Percentiles rank a stretch among this genome's conserved stretches.
These are phyloP conservation scores for Stenchaetothrips biformis DNA, from an alignment of 2,888 invertebrate genomes.

Conservation along the genomic window DNA sequence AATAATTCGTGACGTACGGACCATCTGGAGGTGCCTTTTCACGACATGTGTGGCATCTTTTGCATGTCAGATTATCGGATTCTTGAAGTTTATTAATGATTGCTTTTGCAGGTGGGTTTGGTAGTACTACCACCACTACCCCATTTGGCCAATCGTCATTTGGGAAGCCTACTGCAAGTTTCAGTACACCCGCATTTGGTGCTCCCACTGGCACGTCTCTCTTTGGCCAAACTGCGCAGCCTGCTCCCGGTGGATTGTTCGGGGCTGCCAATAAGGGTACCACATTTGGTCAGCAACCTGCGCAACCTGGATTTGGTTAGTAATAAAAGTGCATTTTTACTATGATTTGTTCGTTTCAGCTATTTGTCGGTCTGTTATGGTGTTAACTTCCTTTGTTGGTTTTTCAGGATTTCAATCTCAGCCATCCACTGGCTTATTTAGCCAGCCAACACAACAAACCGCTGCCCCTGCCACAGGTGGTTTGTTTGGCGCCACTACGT, in stretches of 20 bases:
- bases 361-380: slow-evolving; percentile 10
- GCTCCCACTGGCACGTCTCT: slow-evolving; percentile 51
- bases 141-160: slow-evolving; percentile 52
- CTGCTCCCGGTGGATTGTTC: slow-evolving; percentile 52
- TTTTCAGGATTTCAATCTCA: slow-evolving; percentile 37
- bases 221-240: slow-evolving; percentile 46
- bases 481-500: slow-evolving; percentile 56
- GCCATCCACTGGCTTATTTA: slow-evolving; percentile 46
- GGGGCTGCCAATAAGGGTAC: slow-evolving; percentile 58
- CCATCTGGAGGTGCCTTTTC: neutral
- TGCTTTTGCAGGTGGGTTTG: slow-evolving; percentile 32
- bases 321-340: neutral
- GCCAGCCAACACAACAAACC: slow-evolving; percentile 45
- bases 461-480: slow-evolving; percentile 46
- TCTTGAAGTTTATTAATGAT: neutral
- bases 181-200: slow-evolving; percentile 65
- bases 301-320: slow-evolving; percentile 48
- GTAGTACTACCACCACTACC: slow-evolving; percentile 42
- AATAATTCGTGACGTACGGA: too few species aligned
- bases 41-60: neutral
- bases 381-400: slow-evolving; percentile 6
- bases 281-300: slow-evolving; percentile 60
- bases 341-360: neutral
- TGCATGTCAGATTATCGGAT: neutral
- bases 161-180: slow-evolving; percentile 55